Percentiles rank a stretch among this genome's conserved stretches.
Evolutionary conservation across 2,888 invertebrate species (phyloP).

Genomic region (Meiosimyza platycephala): DNA sequence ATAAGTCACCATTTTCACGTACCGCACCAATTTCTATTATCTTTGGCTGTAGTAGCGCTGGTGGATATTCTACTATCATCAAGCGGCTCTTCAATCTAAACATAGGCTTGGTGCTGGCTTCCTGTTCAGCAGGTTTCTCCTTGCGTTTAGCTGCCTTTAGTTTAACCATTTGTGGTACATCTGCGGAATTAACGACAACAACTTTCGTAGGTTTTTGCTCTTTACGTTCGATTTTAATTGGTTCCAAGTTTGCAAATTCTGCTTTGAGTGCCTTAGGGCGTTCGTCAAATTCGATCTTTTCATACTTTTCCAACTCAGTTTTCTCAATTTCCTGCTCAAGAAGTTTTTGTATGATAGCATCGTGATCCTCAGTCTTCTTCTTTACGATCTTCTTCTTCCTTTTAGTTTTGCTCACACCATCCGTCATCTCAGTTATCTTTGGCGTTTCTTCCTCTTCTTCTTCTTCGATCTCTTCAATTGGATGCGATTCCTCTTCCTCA

Average conservation of each 20-base stretch:
- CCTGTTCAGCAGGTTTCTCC: constrained; percentile 68
- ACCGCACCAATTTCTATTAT: constrained; percentile 71
- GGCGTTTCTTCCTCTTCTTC: constrained; percentile 51
- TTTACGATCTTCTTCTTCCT: constrained; percentile 60
- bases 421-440: constrained; percentile 45
- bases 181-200: constrained; percentile 71
- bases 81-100: constrained; percentile 77
- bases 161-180: constrained; percentile 75
- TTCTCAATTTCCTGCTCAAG: constrained; percentile 65
- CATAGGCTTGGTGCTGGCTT: constrained; percentile 74
- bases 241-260: constrained; percentile 62
- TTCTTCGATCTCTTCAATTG: constrained; percentile 58
- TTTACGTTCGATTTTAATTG: constrained; percentile 73
- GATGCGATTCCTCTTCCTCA: constrained; percentile 57
- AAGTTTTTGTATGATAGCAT: constrained; percentile 62
- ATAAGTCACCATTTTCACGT: constrained; percentile 75
- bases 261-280: constrained; percentile 57
- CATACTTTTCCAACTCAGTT: constrained; percentile 67
- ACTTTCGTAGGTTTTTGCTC: constrained; percentile 75
- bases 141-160: constrained; percentile 69
- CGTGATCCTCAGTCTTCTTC: constrained; percentile 64
- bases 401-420: constrained; percentile 50
- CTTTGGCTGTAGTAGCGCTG: constrained; percentile 69
- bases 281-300: constrained; percentile 66
- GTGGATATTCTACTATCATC: constrained; percentile 74